Percentiles rank a stretch among this genome's conserved stretches.
phyloP scores from a whole-genome alignment of 2,888 invertebrate species.

The Plagiodera versicolora region DNA sequence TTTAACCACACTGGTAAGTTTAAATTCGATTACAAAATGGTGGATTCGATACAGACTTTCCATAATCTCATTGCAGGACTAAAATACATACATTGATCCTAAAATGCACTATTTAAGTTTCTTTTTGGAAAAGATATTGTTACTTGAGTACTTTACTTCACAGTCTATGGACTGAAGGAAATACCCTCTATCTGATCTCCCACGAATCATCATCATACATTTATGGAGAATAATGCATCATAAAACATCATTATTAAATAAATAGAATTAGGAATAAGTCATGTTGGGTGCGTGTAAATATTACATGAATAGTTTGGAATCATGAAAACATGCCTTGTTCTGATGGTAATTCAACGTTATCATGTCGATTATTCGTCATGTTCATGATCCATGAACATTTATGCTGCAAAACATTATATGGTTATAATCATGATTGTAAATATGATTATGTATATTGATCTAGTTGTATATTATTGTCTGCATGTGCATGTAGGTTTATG shows the following conservation, averaged over 20 bases:
- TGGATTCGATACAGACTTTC: no score
- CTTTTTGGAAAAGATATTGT: no score
- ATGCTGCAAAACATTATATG: slow-evolving; percentile 13
- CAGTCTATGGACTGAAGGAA: no score
- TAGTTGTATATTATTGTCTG: slow-evolving; percentile 27
- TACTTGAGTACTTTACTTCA: no score
- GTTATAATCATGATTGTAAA: slow-evolving; percentile 26
- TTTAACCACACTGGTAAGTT: no score
- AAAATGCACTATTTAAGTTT: no score
- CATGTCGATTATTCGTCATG: background rate
- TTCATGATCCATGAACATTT: background rate
- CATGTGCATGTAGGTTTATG: slow-evolving; percentile 32
- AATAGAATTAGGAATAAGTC: background rate
- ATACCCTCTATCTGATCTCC: background rate
- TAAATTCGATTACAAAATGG: no score
- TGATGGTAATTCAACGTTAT: slow-evolving; percentile 1
- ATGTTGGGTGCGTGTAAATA: background rate
- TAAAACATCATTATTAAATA: background rate
- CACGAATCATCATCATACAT: background rate
- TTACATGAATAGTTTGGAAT: slow-evolving; percentile 10
- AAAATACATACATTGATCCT: no score
- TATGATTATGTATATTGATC: slow-evolving; percentile 31
- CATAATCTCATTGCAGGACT: no score
- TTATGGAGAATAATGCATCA: background rate
- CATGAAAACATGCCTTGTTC: background rate